Base-by-base conservation (phyloP, 2,113 vertebrate genomes). In the Chiloscyllium plagiosum region DNA sequence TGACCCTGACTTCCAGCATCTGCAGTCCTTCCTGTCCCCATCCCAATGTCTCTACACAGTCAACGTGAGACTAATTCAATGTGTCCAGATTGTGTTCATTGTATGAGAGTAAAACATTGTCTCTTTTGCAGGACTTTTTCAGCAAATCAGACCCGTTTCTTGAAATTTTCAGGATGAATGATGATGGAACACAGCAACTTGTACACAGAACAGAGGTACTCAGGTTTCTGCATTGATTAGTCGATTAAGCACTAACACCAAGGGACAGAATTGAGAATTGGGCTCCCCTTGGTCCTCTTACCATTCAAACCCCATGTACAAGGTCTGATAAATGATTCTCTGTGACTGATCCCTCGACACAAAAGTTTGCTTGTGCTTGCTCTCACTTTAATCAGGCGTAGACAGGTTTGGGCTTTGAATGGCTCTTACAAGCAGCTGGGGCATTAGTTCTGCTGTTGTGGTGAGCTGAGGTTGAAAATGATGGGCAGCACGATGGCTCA, bases 91-190 rank as follows among this genome's bases (percentile, higher is more conserved):
- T 89, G 26, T 61, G 50, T 19, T 93, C 20, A 33, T 37, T 93
- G 7, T n/a, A 29, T 93, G 13, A 33, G 47, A 72, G 8, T 95
- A 95, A 95, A 69, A 50, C 12, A 72, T 2, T 2, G 4, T 96
- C 97, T 96, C 96, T 97, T 95, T 97, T 97, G 96, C 96, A 99
- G 99, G 99, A 99, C 97, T 99, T 99, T 97, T 99, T 99, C 98
- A 99, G 98, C 97, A 99, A 99, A 97, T 99, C 99, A 0, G 99
- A 99, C 97, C 99, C 99, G 0, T 99, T 99, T 96, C 98, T 99
- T 97, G 99, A 99, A 98, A 99, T 99, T 96, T 99, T 99, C 97
- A 97, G 99, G 29, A 97, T 99, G 97, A 99, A 99, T 29, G 99
- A 99, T 95, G 99, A 99, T 95, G 98, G 98, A 94, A 99, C 99